Conservation (phyloP, 2,113 vertebrate species). For the Amia ocellicauda region DNA sequence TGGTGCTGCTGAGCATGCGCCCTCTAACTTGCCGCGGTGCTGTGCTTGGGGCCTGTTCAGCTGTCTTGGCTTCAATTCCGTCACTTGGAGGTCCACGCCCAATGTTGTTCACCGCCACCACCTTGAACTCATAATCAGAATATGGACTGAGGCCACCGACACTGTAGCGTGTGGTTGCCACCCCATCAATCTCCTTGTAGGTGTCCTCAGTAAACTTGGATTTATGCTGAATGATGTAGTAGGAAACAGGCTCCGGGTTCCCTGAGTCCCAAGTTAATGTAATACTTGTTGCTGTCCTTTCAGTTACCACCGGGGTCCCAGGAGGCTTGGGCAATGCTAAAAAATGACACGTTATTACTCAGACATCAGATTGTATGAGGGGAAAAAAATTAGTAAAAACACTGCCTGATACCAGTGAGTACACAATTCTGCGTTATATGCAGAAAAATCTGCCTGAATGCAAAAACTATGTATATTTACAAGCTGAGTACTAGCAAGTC, state of each 20-base stretch:
- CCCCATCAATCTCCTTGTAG: constrained; percentile 96
- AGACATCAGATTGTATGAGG: too few species aligned
- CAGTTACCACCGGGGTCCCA: constrained; percentile 87
- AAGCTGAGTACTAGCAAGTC: too few species aligned
- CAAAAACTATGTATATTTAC: too few species aligned
- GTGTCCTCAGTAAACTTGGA: constrained; percentile 86
- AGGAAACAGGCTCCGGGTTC: constrained; percentile 94
- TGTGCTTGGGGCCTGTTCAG: constrained; percentile 94
- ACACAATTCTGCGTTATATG: too few species aligned
- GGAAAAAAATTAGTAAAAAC: too few species aligned
- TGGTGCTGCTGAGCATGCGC: constrained; percentile 93
- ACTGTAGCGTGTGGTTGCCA: constrained; percentile 95
- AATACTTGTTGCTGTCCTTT: constrained; percentile 96
- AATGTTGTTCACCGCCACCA: constrained; percentile 97
- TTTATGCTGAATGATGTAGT: constrained; percentile 97
- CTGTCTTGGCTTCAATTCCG: constrained; percentile 88
- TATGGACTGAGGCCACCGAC: constrained; percentile 96
- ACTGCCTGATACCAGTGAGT: too few species aligned
- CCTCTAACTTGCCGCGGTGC: constrained; percentile 90
- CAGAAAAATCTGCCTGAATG: too few species aligned
- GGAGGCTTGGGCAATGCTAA: constrained; percentile 92
- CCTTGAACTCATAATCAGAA: constrained; percentile 94
- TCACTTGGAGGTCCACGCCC: constrained; percentile 90
- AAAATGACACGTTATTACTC: too few species aligned
- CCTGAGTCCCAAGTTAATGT: constrained; percentile 97